Evolutionary conservation across 2,113 vertebrate genomes (phyloP).

Genomic region (Antennarius striatus): DNA sequence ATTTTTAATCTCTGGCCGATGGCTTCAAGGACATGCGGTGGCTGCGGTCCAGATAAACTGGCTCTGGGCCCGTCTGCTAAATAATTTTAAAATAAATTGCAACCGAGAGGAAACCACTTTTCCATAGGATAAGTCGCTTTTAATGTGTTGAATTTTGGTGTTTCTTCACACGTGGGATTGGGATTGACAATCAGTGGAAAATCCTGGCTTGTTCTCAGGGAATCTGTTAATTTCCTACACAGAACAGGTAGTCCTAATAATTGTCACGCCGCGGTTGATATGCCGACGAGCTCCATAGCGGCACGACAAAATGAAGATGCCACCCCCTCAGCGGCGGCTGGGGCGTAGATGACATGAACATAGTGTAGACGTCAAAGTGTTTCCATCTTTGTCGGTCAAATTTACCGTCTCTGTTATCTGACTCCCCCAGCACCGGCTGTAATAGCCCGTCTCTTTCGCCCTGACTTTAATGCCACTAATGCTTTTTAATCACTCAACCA

Average conservation of each 20-base stretch:
- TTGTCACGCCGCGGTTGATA: background rate
- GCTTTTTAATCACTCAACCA: slow-evolving; percentile 56
- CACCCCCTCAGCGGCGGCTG: slow-evolving; percentile 32
- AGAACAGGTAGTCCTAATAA: slow-evolving; percentile 7
- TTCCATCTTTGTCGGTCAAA: slow-evolving; percentile 53
- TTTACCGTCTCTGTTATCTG: slow-evolving; percentile 40
- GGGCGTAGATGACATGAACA: background rate
- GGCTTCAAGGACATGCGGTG: background rate
- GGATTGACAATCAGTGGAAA: background rate
- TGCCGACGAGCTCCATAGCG: background rate
- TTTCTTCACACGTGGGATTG: background rate
- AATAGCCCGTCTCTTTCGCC: slow-evolving; percentile 24
- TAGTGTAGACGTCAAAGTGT: slow-evolving; percentile 38
- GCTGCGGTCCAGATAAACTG: background rate
- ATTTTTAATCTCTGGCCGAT: background rate
- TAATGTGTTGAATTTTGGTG: no score
- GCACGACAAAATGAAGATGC: slow-evolving; percentile 1
- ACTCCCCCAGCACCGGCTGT: slow-evolving; percentile 44
- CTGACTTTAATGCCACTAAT: slow-evolving; percentile 52
- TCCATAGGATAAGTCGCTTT: background rate
- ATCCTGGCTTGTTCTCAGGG: background rate
- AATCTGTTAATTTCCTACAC: background rate
- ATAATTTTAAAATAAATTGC: no score
- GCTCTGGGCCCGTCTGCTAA: no score
- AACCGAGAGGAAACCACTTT: no score